These are phyloP conservation scores for Tigriopus japonicus DNA, from an alignment of 1,140 invertebrate genomes.

Conservation along the genomic window DNA sequence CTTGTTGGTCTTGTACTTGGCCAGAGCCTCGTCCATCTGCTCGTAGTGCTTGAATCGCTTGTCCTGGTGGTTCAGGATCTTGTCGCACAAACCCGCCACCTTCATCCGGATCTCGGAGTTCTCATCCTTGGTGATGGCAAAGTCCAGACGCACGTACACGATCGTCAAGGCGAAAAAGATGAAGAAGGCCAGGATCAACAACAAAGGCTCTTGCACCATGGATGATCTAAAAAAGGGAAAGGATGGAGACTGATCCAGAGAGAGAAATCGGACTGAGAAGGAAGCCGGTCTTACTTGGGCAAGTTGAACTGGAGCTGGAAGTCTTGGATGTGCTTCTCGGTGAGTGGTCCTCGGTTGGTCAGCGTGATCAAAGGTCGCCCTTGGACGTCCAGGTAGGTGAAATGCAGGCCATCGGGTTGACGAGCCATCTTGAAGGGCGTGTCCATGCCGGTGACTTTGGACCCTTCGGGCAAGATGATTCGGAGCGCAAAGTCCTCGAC, in stretches of 20 bases:
- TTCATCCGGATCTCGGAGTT: constrained; percentile 21
- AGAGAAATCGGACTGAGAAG: background rate
- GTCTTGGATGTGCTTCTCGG: constrained; percentile 89
- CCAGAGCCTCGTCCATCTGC: constrained; percentile 40
- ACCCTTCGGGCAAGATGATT: constrained; percentile 86
- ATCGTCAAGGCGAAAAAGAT: constrained; percentile 73
- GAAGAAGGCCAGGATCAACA: constrained; percentile 73
- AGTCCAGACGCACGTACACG: constrained; percentile 83
- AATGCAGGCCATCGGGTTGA: constrained; percentile 52
- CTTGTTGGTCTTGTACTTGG: constrained; percentile 41
- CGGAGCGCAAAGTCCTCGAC: constrained; percentile 75
- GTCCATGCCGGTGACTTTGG: constrained; percentile 53
- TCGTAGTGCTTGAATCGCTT: constrained; percentile 39
- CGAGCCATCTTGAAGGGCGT: constrained; percentile 62
- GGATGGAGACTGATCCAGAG: background rate
- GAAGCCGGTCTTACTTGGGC: constrained; percentile 8
- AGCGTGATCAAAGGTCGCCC: constrained; percentile 5
- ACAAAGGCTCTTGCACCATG: constrained; percentile 77
- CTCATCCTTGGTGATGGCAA: constrained; percentile 56
- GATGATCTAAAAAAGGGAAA: constrained; percentile 16
- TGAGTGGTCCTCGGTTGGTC: background rate
- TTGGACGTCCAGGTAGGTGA: constrained; percentile 85
- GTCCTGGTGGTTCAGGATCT: constrained; percentile 39
- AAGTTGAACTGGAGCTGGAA: constrained; percentile 32
- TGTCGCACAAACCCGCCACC: constrained; percentile 28